Evolutionary conservation across 2,888 invertebrate genomes (phyloP), one percentile per base, ranked within the genome.

Genomic region (Apodemia zela): DNA sequence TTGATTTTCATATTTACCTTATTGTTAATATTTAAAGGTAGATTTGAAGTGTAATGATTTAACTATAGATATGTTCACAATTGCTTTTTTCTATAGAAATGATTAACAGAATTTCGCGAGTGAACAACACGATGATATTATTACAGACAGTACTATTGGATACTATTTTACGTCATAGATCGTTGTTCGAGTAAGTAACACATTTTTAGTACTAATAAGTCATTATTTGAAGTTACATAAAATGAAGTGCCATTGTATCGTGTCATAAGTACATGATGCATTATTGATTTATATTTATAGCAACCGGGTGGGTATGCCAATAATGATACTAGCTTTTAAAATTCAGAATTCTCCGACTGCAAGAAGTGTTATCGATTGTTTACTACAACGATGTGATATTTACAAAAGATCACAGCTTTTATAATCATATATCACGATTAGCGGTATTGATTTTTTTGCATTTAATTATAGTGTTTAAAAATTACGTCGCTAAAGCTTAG

Each of bases 301-400:
- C 2, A 11, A 45, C 6, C 0, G 0, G 6, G 6, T 45, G 42
- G 1, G 1, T 45, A 45, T n/a, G 2, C n/a, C 42, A 45, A 45
- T 38, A 38, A 38, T 8, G 33, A 38, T 45, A 45, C 6, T 45
- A 45, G 42, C 15, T 45, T 45, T 45, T 45, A 45, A 45, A 45
- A 45, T 45, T 6, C 3, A 45, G 42, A 45, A 45, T 45, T 45
- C 42, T 59, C 59, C 59, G 59, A 35, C 59, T 54, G 21, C 6
- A 15, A 58, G 59, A 61, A 59, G 61, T 45, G 42, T n/a, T 33
- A 35, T 33, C 25, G 38, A 35, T 38, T 45, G 66, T 61, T 63
- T 35, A 65, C 61, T 64, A 70, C 67, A 68, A 68, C 68, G 66
- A 69, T 67, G 64, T 67, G 66, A 68, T 66, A 65, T 61, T 58